Conservation (phyloP, 2,888 invertebrate genomes). For the Euplexia lucipara region DNA sequence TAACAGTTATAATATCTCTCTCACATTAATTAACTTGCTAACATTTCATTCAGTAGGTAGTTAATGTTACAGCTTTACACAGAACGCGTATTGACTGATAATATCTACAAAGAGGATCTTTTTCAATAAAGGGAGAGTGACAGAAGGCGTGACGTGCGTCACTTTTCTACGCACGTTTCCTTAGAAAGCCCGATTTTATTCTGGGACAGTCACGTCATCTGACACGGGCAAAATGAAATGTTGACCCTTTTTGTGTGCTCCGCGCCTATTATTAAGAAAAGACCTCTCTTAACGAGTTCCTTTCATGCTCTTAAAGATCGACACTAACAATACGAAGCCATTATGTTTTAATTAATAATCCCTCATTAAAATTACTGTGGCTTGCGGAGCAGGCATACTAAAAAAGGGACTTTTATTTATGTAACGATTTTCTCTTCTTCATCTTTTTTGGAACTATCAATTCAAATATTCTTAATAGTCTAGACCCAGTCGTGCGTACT, state of each 20-base stretch:
- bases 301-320: constrained; percentile 79
- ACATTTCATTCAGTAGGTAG: constrained; percentile 9
- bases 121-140: constrained; percentile 71
- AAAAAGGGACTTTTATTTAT: constrained; percentile 17
- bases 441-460: background rate
- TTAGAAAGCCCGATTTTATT: constrained; percentile 71
- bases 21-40: background rate
- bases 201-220: constrained; percentile 74
- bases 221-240: constrained; percentile 76
- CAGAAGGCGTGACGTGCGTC: constrained; percentile 67
- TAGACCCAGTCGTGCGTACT: background rate
- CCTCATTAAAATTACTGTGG: constrained; percentile 65
- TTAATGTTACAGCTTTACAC: constrained; percentile 17
- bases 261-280: constrained; percentile 77
- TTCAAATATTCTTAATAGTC: background rate
- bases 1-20: background rate
- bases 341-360: constrained; percentile 72
- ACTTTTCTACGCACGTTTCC: constrained; percentile 72
- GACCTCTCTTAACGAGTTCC: constrained; percentile 81
- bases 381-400: constrained; percentile 20
- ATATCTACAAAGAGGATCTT: constrained; percentile 63
- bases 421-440: too few species aligned
- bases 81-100: constrained; percentile 52
- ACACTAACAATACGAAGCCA: constrained; percentile 78
- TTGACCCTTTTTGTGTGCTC: constrained; percentile 80